Base-by-base conservation (phyloP, 2,113 vertebrate species). In the Apeltes quadracus region DNA sequence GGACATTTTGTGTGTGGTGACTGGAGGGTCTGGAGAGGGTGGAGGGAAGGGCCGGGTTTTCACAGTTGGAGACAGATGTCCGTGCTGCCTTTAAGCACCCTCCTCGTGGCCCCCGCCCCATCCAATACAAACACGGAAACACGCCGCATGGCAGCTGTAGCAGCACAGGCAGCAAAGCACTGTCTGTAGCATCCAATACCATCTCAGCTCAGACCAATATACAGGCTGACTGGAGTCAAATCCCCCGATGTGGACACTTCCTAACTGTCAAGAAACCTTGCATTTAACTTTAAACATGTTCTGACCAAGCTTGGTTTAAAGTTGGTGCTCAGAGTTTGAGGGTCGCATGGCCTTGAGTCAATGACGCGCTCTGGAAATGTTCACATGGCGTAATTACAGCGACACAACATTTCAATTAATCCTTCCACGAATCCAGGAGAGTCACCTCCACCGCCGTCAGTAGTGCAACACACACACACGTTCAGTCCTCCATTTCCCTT, bases 51-150 rank as follows among this genome's bases (percentile, higher is more conserved):
- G 58, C 1, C 48, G 36, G 67, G 65, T 68, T 61, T 43, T 80
- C 70, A 57, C 68, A 67, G 75, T 88, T 84, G 78, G 82, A 84
- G 84, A 88, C 89, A 90, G 86, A 92, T 92, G 90, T 90, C 90
- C 66, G 16, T 50, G 68, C 78, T 57, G 48, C 79, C 9, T 69
- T 70, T 84, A 78, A 87, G 61, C 71, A 16, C 69, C 56, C 59
- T 2, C 13, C 50, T 1, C 75, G 64, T 22, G 32, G 32, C 5
- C 44, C 81, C 27, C 34, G 4, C 61, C 22, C 57, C 59, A 22
- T 56, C 69, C 79, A 84, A 72, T 72, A 25, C 79, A 84, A 72
- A 86, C 72, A 84, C 74, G 84, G 70, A 85, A 58, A 84, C 59
- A 32, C 3, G 20, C 32, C 48, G 72, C 76, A 46, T 22, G 15